phyloP scores from a whole-genome alignment of 2,797 vertebrate species.

The Champsocephalus gunnari region DNA sequence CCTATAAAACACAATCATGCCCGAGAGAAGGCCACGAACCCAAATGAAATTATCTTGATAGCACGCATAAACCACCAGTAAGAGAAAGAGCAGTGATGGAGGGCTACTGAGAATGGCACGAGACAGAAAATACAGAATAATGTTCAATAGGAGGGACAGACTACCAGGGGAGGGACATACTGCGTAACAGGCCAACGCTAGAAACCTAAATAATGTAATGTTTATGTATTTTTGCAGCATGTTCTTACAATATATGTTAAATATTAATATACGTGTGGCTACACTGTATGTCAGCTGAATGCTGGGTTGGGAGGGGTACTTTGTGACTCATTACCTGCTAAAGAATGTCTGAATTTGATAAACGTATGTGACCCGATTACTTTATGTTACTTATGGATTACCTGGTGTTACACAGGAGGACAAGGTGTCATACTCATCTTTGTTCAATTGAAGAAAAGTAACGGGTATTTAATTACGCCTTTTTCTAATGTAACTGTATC shows the following conservation, averaged over 20 bases:
- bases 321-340: no score
- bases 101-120: constrained; percentile 32
- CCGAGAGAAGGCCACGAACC: constrained; percentile 35
- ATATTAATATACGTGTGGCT: neutral
- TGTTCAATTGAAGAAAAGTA: no score
- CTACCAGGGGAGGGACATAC: constrained; percentile 9
- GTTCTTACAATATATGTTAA: constrained; percentile 6
- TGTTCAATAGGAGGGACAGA: constrained; percentile 25
- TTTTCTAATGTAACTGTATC: no score
- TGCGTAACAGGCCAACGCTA: neutral
- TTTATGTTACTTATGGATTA: no score
- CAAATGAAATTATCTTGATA: constrained; percentile 61
- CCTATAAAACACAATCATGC: constrained; percentile 64
- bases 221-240: constrained; percentile 5
- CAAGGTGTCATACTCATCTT: no score
- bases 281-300: neutral
- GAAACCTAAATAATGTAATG: constrained; percentile 24
- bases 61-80: constrained; percentile 39
- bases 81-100: constrained; percentile 20
- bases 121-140: constrained; percentile 42
- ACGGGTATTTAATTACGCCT: no score
- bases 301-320: no score
- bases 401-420: no score
- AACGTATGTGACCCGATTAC: no score
- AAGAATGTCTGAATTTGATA: no score